Evolutionary conservation across 2,797 vertebrate genomes (phyloP), one percentile per base, ranked within the genome.

Genomic region (Danio choprae): DNA sequence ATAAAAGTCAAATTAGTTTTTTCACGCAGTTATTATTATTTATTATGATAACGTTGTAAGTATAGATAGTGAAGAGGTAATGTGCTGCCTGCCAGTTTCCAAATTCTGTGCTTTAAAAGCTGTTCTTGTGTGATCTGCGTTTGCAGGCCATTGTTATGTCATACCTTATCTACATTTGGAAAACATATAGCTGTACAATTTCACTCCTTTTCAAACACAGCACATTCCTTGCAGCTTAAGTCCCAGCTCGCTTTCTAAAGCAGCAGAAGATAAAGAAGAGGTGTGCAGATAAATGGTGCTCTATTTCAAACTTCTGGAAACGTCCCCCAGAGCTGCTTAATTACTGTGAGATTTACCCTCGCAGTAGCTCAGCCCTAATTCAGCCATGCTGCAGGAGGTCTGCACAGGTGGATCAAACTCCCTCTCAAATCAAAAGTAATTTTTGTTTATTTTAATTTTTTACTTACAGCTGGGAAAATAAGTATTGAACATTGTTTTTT

Each of bases 271-370:
- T 81, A 77, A 81, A 50, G 29, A 29, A 29, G 75, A 64, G 18
- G 15, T 29, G 29, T 64, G 38, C 58, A 50, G 80, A 82, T 68
- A 71, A 79, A 56, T 51, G 11, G 68, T 5, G 62, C 50, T 44
- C 55, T 58, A 50, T 73, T 83, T 62, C 77, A 44, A 48, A 68
- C 53, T 58, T 75, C 46, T 60, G 60, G 60, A 59, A 73, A 50
- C 67, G 53, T 79, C 70, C 22, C 46, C 40, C 15, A n/a, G 74
- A 74, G 68, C 48, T n/a, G 18, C 29, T 64, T 77, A 36, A 72
- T 67, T 62, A 56, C 55, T 55, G 75, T 58, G 7, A 3, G 60
- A 41, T 48, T 63, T 6, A 53, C 60, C 20, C 51, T 77, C 16
- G 44, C 38, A 29, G 40, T 22, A 69, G 71, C 62, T 51, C 55